Base-by-base conservation (phyloP, 2,113 vertebrate genomes). In the Chascanopsetta lugubris region DNA sequence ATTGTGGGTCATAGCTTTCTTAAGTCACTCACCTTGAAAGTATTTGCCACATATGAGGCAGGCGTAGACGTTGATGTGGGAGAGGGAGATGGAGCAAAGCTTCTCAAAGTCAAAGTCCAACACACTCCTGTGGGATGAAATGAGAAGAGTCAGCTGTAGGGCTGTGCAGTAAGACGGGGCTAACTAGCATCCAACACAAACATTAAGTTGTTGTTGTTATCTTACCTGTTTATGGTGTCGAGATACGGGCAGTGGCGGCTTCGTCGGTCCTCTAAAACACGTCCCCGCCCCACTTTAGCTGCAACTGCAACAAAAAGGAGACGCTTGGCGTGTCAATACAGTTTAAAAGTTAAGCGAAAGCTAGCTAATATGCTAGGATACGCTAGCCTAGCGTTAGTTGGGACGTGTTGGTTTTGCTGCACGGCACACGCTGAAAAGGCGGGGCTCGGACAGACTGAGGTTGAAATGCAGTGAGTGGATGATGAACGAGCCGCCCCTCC, bases 61-160 rank as follows among this genome's bases (percentile, higher is more conserved):
- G 49, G 97, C 97, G 0, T 99, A 98, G 0, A 94, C 96, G 0
- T 98, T 99, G 70, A 99, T 99, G 83, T 99, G 97, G 0, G 96
- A 98, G 12, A 99, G 94, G 0, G 96, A 98, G 56, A 99, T 95
- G 38, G 97, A 99, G 77, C 97, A 99, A 26, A 99, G 93, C 79
- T 99, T 98, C 91, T 99, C 97, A 30, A 99, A 99, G 82, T 99
- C 97, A 0, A 99, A 99, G 80, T 98, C 97, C 87, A 99, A 81
- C 62, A 99, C 95, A 6, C 96, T 97, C 94, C 97, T 98, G 74
- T 2, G 24, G 27, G 61, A 43, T 17, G 73, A 17, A 60, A 38
- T n/a, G 49, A 69, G 24, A 43, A 63, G 15, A 2, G 6, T 56
- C 17, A 69, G 43, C 32, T 47, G 17, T 6, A 32, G 22, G 27